These are phyloP conservation scores for Melanotaenia boesemani DNA, from an alignment of 2,797 vertebrate species.

Conservation along the genomic window DNA sequence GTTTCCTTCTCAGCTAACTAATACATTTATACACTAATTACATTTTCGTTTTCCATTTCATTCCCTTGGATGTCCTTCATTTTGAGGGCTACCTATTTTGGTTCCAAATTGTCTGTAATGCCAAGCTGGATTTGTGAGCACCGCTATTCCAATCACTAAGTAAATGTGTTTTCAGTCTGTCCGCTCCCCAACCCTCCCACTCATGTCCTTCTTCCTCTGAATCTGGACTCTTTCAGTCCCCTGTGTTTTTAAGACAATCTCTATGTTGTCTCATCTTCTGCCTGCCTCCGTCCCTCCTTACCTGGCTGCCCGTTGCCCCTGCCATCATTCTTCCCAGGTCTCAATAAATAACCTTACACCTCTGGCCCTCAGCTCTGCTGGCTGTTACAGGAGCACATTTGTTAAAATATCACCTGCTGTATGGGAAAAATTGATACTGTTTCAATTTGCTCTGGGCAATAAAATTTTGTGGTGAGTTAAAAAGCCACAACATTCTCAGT, in stretches of 20 bases:
- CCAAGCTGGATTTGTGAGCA: constrained; percentile 88
- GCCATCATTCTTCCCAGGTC: constrained; percentile 84
- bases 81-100: constrained; percentile 82
- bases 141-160: constrained; percentile 87
- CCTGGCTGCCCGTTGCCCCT: constrained; percentile 80
- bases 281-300: constrained; percentile 66
- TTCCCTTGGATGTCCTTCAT: constrained; percentile 80
- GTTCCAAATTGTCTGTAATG: constrained; percentile 92
- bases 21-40: constrained; percentile 8
- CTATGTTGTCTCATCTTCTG: constrained; percentile 69
- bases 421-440: constrained; percentile 88
- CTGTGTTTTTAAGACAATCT: constrained; percentile 76
- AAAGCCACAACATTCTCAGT: constrained; percentile 70
- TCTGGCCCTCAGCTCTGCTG: constrained; percentile 78
- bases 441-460: constrained; percentile 75
- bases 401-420: constrained; percentile 88
- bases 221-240: constrained; percentile 72
- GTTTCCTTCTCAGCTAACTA: constrained; percentile 39
- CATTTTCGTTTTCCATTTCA: constrained; percentile 58
- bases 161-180: constrained; percentile 89
- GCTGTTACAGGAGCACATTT: constrained; percentile 85
- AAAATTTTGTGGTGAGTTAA: constrained; percentile 68
- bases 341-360: constrained; percentile 88
- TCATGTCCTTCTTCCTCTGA: constrained; percentile 52
- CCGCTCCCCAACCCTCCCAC: constrained; percentile 64